phyloP scores from a whole-genome alignment of 2,888 invertebrate genomes.

The Antheraea assamensis region DNA sequence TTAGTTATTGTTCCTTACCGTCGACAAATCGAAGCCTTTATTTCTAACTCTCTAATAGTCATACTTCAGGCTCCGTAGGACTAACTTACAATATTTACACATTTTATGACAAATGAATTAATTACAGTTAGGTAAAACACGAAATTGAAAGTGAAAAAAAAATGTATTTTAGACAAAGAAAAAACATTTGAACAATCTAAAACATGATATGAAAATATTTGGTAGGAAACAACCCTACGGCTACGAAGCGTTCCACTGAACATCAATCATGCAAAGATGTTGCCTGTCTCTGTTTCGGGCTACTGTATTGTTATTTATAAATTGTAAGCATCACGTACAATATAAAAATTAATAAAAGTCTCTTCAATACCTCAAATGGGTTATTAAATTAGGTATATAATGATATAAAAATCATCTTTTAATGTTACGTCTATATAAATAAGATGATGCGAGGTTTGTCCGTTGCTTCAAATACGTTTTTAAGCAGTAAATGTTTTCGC shows the following conservation, averaged over 20 bases:
- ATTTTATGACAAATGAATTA: too few species aligned
- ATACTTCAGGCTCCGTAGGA: too few species aligned
- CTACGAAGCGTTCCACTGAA: conserved; percentile 33
- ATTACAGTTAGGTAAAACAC: not conserved
- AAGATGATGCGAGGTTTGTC: too few species aligned
- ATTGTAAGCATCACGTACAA: conserved; percentile 16
- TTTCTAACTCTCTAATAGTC: too few species aligned
- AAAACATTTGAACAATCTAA: not conserved
- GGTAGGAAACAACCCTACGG: conserved; percentile 13
- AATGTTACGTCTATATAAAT: too few species aligned
- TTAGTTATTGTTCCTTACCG: too few species aligned
- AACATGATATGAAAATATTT: too few species aligned
- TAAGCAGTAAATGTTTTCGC: too few species aligned
- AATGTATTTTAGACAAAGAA: not conserved
- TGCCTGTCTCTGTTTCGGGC: conserved; percentile 34
- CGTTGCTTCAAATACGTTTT: too few species aligned
- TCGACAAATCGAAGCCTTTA: too few species aligned
- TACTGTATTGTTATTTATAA: conserved; percentile 18
- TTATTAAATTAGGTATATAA: not conserved
- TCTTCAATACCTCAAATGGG: not conserved
- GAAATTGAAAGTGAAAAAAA: not conserved
- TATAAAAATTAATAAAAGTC: not conserved
- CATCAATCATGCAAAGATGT: conserved; percentile 64
- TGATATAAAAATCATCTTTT: too few species aligned
- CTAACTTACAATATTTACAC: too few species aligned